Percentiles rank a stretch among this genome's conserved stretches.
phyloP scores from a whole-genome alignment of 2,113 vertebrate species.

The Pseudorhombus dupliciocellatus region DNA sequence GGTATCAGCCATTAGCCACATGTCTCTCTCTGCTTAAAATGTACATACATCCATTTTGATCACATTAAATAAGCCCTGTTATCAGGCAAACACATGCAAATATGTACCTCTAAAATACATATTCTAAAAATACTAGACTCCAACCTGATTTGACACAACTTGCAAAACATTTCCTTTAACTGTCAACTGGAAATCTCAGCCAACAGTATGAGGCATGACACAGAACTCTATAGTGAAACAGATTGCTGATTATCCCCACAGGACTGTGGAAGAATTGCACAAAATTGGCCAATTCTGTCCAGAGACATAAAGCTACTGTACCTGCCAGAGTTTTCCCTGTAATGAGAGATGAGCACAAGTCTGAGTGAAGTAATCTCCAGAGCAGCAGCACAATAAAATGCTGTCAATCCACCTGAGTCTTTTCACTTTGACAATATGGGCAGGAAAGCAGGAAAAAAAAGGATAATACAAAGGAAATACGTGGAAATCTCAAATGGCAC shows the following conservation, averaged over 20 bases:
- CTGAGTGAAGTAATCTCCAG: conserved; percentile 26
- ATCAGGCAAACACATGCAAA: background rate
- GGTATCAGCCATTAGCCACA: no score
- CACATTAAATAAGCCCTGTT: background rate
- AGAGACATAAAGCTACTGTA: conserved; percentile 41
- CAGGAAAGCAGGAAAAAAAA: conserved; percentile 11
- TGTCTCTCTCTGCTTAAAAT: background rate
- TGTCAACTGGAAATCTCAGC: conserved; percentile 1
- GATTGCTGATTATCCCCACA: conserved; percentile 41
- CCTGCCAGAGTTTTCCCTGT: conserved; percentile 33
- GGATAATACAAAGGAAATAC: background rate
- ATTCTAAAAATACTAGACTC: background rate
- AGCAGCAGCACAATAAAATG: conserved; percentile 11
- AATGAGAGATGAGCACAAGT: conserved; percentile 40
- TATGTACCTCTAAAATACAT: background rate
- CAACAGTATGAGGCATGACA: conserved; percentile 23
- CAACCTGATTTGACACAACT: background rate
- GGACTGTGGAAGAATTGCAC: conserved; percentile 23
- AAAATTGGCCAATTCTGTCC: conserved; percentile 34
- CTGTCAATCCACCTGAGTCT: conserved; percentile 28
- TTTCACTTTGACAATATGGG: background rate
- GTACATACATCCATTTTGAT: background rate
- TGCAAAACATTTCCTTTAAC: conserved; percentile 11
- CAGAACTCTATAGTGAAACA: conserved; percentile 31
- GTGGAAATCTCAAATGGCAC: background rate